Evolutionary conservation across 1,140 invertebrate species (phyloP).

Genomic region (Psix sp.): DNA sequence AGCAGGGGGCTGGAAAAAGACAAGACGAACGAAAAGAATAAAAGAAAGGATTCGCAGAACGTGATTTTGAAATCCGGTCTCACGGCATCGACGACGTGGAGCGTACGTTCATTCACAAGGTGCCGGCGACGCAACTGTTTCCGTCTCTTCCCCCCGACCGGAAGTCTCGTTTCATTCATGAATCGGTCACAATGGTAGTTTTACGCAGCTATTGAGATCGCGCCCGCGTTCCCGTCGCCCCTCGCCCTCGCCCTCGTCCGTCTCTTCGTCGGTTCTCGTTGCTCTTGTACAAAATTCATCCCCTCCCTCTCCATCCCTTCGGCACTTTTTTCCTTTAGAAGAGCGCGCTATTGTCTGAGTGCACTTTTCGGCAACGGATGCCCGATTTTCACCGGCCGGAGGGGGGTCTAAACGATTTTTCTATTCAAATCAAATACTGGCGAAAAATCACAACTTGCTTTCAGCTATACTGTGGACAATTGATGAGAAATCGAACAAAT

Average conservation of each 20-base stretch:
- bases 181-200: constrained; percentile 74
- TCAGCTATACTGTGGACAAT: no score
- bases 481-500: no score
- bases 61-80: constrained; percentile 61
- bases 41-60: constrained; percentile 61
- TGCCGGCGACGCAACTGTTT: constrained; percentile 72
- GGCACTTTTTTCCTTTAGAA: neutral
- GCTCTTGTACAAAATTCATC: neutral
- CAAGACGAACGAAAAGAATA: constrained; percentile 40
- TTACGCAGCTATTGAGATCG: constrained; percentile 73
- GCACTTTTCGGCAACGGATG: neutral
- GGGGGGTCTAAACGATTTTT: no score
- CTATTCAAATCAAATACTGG: no score
- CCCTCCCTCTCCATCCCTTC: neutral
- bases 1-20: constrained; percentile 16
- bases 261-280: constrained; percentile 30
- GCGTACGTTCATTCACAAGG: constrained; percentile 68
- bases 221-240: constrained; percentile 57
- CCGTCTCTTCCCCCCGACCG: constrained; percentile 71
- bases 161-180: constrained; percentile 75
- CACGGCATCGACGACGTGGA: constrained; percentile 54
- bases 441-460: no score
- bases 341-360: neutral
- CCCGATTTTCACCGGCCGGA: neutral
- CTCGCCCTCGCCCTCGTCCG: constrained; percentile 43